Base-by-base conservation (phyloP, 2,797 vertebrate genomes). In the Oryzias sinensis region DNA sequence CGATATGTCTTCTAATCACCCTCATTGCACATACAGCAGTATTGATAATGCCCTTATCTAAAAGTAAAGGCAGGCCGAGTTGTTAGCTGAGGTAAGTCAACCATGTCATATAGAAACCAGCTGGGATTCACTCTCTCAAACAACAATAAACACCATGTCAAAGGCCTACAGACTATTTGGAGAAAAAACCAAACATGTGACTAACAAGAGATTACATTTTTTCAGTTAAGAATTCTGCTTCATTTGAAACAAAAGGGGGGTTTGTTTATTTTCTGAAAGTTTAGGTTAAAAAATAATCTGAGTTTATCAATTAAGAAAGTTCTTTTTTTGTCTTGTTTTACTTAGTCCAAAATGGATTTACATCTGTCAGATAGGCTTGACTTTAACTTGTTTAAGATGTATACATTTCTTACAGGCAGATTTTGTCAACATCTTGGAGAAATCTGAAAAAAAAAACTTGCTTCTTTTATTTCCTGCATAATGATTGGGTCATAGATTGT, bases 1-100 rank as follows among this genome's bases (percentile, higher is more conserved):
- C 82, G 61, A 81, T 84, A 72, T 78, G 84, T 88, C 87, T 81
- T 82, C 85, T 90, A 90, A 90, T 91, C 89, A 90, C 84, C 85
- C 85, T 88, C 82, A 86, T 89, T 90, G 86, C 76, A 65, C 81
- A 77, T 83, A 86, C 82, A 82, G 77, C 86, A 14, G 51, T 70
- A 77, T 57, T 78, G 87, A 87, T 85, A 88, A 76, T 62, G 8
- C 40, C 62, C 82, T 89, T 89, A 89, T 89, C 88, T 69, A 52
- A 55, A 54, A 60, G 61, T 59, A 33, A 82, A 89, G 84, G 84
- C 74, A 86, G 78, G 76, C 72, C 49, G 70, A 80, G 77, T 78
- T 72, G 85, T 77, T 65, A 65, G 75, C 80, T 74, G 68, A 45
- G 68, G 81, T 66, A 71, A 88, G 75, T 68, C 82, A 79, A 83